Evolutionary conservation across 2,888 invertebrate genomes (phyloP).

Genomic region (Hydriomena furcata): DNA sequence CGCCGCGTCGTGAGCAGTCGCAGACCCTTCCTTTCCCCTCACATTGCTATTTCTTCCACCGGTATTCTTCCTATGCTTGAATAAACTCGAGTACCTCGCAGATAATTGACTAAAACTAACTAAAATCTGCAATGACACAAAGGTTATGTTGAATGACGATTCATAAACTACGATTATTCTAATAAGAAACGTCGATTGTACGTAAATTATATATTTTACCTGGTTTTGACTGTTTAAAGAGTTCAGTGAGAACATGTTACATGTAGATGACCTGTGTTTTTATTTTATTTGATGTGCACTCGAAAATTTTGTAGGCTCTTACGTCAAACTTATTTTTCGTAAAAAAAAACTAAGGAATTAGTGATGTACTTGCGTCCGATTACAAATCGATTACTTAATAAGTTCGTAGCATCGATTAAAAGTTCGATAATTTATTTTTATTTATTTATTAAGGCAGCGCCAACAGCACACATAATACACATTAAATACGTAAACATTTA

Average conservation of each 20-base stretch:
- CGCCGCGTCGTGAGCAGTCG: slow-evolving; percentile 55
- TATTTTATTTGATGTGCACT: slow-evolving; percentile 74
- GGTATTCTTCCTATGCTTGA: slow-evolving; percentile 71
- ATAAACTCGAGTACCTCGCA: slow-evolving; percentile 70
- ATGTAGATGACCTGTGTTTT: slow-evolving; percentile 72
- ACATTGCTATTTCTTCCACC: slow-evolving; percentile 62
- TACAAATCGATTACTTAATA: no score
- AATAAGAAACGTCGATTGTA: neutral
- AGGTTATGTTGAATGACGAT: slow-evolving; percentile 68
- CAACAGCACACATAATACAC: no score
- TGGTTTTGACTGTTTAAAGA: slow-evolving; percentile 81
- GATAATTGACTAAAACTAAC: slow-evolving; percentile 79
- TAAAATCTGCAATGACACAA: slow-evolving; percentile 76
- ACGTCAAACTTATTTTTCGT: slow-evolving; percentile 71
- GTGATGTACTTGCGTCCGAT: slow-evolving; percentile 10
- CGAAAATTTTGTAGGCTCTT: slow-evolving; percentile 82
- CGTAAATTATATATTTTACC: slow-evolving; percentile 48
- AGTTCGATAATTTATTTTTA: no score
- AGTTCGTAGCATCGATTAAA: no score
- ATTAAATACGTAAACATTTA: no score
- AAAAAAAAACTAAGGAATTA: slow-evolving; percentile 19
- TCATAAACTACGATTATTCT: slow-evolving; percentile 31
- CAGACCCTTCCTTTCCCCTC: slow-evolving; percentile 57
- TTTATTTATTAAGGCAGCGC: no score
- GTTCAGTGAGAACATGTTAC: slow-evolving; percentile 84